These are phyloP conservation scores for Zosterops pallidus DNA, from an alignment of 2,113 vertebrate genomes.

Conservation along the genomic window DNA sequence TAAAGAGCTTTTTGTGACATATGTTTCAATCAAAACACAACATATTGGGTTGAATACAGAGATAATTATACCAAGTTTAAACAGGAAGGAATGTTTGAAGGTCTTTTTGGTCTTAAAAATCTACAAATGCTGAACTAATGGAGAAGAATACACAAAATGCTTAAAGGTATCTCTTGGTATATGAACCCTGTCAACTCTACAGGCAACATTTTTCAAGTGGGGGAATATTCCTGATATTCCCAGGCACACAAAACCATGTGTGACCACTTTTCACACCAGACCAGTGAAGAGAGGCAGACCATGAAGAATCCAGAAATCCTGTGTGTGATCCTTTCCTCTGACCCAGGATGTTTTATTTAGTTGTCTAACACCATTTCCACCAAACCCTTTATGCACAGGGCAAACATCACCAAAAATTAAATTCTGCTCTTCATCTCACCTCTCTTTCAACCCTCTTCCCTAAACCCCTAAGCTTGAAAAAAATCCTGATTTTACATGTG, in stretches of 20 bases:
- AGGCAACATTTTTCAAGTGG: not conserved
- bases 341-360: not conserved
- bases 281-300: not conserved
- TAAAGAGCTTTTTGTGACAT: not conserved
- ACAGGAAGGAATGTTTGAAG: not conserved
- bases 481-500: not conserved
- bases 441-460: not conserved
- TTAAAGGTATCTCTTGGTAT: not conserved
- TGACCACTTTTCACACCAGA: not conserved
- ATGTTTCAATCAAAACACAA: not conserved
- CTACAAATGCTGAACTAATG: not conserved
- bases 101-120: not conserved
- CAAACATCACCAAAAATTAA: not conserved
- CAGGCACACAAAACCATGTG: not conserved
- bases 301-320: not conserved
- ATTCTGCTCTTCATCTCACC: not conserved
- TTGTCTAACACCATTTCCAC: not conserved
- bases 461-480: not conserved
- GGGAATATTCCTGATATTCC: not conserved
- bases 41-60: rapidly evolving
- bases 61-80: not conserved
- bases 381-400: not conserved
- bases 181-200: not conserved
- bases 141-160: not conserved
- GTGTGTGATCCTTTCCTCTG: rapidly evolving